Conservation (phyloP, 2,113 vertebrate genomes). For the Apteryx mantelli region DNA sequence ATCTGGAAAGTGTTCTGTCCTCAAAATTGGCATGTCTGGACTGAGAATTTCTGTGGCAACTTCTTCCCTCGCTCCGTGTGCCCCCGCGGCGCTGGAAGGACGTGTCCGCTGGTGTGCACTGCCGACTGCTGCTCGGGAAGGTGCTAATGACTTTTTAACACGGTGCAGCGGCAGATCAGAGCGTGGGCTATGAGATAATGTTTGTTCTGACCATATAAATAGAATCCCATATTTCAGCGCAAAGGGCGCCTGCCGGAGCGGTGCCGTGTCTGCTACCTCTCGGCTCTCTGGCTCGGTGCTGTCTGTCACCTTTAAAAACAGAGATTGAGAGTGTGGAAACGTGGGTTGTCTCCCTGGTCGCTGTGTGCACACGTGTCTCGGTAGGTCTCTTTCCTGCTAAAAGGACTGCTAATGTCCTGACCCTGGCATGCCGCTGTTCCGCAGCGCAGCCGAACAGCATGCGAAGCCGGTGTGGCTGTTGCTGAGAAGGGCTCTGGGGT, state of each 20-base stretch:
- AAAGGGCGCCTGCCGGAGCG: too few species aligned
- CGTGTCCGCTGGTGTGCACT: not conserved
- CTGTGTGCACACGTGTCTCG: rapidly evolving
- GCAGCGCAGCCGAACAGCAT: too few species aligned
- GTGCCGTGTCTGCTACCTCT: not conserved
- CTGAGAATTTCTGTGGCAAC: not conserved
- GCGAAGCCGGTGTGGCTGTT: not conserved
- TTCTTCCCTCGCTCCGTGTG: not conserved
- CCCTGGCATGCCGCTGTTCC: rapidly evolving
- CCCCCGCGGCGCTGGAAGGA: not conserved
- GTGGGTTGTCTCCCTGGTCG: rapidly evolving
- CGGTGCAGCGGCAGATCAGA: not conserved
- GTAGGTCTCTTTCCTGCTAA: rapidly evolving
- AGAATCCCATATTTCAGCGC: not conserved
- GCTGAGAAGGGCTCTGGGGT: not conserved
- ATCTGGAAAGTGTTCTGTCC: not conserved
- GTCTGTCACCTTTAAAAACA: not conserved
- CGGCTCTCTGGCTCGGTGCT: not conserved
- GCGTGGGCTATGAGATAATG: not conserved
- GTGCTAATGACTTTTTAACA: conserved; percentile 13
- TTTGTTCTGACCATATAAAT: not conserved
- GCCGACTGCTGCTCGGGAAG: not conserved
- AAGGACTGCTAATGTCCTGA: too few species aligned
- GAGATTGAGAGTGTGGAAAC: not conserved
- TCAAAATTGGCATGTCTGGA: not conserved